A percentile compares a stretch with the other conserved stretches of the same genome.
Evolutionary conservation across 2,113 vertebrate species (phyloP).

Genomic region (Myiozetetes cayanensis): DNA sequence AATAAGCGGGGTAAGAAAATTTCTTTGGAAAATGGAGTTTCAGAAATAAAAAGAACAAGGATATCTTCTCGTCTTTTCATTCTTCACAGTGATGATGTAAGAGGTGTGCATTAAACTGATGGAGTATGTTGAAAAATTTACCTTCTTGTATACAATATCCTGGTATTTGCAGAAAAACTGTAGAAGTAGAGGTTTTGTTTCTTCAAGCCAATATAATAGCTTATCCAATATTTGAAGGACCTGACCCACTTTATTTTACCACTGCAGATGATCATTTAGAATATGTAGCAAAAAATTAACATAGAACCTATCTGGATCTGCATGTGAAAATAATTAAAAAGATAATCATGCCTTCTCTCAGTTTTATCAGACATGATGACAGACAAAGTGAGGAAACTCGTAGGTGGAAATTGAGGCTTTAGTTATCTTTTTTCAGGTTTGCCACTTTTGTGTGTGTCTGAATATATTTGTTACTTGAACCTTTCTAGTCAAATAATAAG

Average conservation of each 20-base stretch:
- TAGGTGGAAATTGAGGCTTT: neutral
- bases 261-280: neutral
- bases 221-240: neutral
- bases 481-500: neutral
- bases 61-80: neutral
- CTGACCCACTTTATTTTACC: neutral
- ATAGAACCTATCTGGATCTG: neutral
- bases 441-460: neutral
- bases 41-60: neutral
- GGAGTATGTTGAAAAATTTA: neutral
- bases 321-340: neutral
- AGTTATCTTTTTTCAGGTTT: neutral
- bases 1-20: neutral
- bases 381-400: neutral
- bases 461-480: neutral
- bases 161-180: neutral
- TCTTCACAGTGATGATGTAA: neutral
- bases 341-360: neutral
- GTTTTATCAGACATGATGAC: neutral
- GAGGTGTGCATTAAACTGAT: neutral
- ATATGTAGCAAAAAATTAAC: neutral
- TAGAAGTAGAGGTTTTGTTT: neutral
- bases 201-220: neutral
- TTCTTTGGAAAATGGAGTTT: neutral
- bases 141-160: neutral